Conservation (phyloP, 1,140 invertebrate genomes). For the Caenorhabditis brenneri region DNA sequence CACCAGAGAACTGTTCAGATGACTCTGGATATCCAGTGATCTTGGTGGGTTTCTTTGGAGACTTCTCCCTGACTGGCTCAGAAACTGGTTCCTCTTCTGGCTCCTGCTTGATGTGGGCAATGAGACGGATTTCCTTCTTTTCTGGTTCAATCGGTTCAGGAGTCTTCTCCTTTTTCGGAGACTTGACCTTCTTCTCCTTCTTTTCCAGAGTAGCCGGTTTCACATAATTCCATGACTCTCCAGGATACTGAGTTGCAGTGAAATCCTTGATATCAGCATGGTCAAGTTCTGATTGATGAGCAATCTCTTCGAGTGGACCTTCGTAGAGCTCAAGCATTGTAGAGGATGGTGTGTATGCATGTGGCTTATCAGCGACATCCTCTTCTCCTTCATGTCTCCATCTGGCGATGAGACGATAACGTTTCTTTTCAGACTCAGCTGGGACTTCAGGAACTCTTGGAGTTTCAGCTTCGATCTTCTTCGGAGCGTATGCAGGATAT, state of each 20-base stretch:
- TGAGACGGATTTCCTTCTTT: not conserved
- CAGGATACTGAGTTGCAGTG: not conserved
- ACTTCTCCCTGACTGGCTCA: slow-evolving; percentile 9
- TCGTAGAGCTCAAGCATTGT: slow-evolving; percentile 34
- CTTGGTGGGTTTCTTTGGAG: slow-evolving; percentile 11
- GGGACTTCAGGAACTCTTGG: too few relatives aligned
- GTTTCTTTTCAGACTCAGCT: too few relatives aligned
- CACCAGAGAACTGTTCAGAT: too few relatives aligned
- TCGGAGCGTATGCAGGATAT: not conserved
- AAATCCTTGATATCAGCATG: not conserved
- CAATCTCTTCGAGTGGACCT: slow-evolving; percentile 48
- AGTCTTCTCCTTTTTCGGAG: slow-evolving; percentile 35
- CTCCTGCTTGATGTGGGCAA: not conserved
- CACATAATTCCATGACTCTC: not conserved
- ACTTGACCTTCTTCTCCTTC: slow-evolving; percentile 42
- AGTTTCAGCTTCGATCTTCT: not conserved
- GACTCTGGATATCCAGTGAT: too few relatives aligned
- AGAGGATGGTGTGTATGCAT: slow-evolving; percentile 34
- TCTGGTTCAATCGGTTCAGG: not conserved
- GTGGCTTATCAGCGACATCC: slow-evolving; percentile 50
- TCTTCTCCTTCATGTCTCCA: slow-evolving; percentile 49
- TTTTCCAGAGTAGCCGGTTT: slow-evolving; percentile 2
- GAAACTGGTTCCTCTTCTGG: not conserved
- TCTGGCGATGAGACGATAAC: too few relatives aligned
- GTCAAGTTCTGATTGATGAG: slow-evolving; percentile 21